Base-by-base conservation (phyloP, 2,797 vertebrate genomes). In the Pangasius krempfi region DNA sequence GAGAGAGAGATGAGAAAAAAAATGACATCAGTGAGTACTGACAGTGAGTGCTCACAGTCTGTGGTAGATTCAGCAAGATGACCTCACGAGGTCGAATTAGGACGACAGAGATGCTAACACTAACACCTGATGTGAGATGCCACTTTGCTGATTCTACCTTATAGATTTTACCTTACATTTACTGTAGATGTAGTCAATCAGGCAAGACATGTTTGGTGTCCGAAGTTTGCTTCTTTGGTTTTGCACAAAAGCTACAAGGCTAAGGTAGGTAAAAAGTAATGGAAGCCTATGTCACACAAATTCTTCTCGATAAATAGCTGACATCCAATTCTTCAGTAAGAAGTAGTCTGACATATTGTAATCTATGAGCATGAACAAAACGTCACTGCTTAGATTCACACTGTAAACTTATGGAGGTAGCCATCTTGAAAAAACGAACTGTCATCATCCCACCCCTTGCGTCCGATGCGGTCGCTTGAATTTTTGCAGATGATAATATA, bases 1-100 rank as follows among this genome's bases (percentile, higher is more conserved):
- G 60, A 94, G 90, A 95, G 72, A 91, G 0, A 88, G 40, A 40
- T 40, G 40, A 52, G 22, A 90, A 40, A 82, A 40, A 82, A 80
- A 44, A 60, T 52, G 8, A 33, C 9, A 58, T 84, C 9, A 91
- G 16, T 79, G 44, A 81, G 40, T 27, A 62, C 2, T 64, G 22
- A 44, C 44, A 44, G 44, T 44, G n/a, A 37, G 30, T 58, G 56
- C 44, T 58, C 58, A 20, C 33, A 50, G n/a, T 27, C 40, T 78
- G 4, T 0, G 30, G 87, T 76, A 84, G 58, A 83, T 14, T 87
- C 66, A 87, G 86, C 79, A 82, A 70, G 50, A 87, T 72, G 78
- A 54, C 50, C 76, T 54, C 76, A 54, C 33, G 50, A 62, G 33
- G 80, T 16, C 13, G 9, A 83, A 62, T 44, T n/a, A 62, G 37